phyloP scores from a whole-genome alignment of 1,140 invertebrate genomes.

The Zaprionus inermis region DNA sequence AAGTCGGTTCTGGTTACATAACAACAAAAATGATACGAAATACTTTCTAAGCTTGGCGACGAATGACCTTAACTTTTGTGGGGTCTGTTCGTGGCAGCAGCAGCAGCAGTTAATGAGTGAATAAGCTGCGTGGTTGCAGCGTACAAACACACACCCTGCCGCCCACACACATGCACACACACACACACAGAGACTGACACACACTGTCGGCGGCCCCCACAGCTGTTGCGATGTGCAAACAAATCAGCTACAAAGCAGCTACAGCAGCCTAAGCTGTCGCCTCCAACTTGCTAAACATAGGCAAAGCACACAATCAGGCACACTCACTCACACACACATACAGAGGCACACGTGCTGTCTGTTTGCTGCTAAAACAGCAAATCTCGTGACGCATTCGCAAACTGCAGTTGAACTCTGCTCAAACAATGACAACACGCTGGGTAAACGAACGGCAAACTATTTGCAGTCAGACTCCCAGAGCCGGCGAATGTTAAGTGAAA shows the following conservation, averaged over 20 bases:
- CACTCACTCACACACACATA: constrained; percentile 6
- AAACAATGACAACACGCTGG: constrained; percentile 68
- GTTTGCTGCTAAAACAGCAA: constrained; percentile 41
- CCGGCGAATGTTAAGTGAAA: constrained; percentile 50
- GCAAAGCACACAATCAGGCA: constrained; percentile 17
- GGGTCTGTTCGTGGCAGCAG: neutral
- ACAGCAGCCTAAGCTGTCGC: constrained; percentile 17
- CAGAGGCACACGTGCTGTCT: constrained; percentile 39
- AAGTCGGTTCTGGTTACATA: constrained; percentile 75
- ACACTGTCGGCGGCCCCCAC: constrained; percentile 28
- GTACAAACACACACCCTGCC: constrained; percentile 1
- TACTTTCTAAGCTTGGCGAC: constrained; percentile 61
- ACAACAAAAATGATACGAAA: constrained; percentile 59
- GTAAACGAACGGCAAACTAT: constrained; percentile 76
- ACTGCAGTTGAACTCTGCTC: constrained; percentile 56
- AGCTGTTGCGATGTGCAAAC: constrained; percentile 39
- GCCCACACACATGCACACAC: constrained; percentile 12
- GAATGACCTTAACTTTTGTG: constrained; percentile 53
- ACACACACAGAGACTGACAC: constrained; percentile 8
- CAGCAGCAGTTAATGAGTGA: constrained; percentile 9
- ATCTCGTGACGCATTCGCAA: constrained; percentile 74
- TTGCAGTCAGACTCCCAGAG: constrained; percentile 50
- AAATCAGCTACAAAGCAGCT: constrained; percentile 47
- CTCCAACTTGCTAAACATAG: constrained; percentile 34
- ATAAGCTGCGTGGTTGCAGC: constrained; percentile 36